Conservation (phyloP, 2,797 vertebrate genomes). For the Amblyraja radiata region DNA sequence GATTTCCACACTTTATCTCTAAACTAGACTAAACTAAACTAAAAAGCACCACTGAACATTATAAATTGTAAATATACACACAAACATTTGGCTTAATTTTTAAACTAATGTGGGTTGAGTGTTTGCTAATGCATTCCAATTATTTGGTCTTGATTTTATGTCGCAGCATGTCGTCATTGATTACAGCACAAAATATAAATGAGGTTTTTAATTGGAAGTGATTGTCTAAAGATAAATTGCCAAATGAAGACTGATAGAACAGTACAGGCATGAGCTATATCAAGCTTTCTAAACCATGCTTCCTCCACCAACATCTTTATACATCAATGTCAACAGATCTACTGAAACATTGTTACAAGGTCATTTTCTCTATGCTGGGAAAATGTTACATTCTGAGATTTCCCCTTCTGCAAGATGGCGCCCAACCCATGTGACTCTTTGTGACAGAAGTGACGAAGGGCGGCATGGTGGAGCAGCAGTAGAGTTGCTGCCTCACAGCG, state of each 20-base stretch:
- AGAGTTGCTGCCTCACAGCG: too few species aligned
- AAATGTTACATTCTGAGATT: background rate
- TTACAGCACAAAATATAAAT: constrained; percentile 5
- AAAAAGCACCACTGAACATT: background rate
- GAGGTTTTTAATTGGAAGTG: background rate
- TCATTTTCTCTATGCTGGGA: background rate
- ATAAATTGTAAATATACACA: background rate
- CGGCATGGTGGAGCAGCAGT: too few species aligned
- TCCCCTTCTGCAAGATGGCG: background rate
- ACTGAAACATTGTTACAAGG: background rate
- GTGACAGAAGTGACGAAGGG: background rate
- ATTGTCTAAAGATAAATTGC: background rate
- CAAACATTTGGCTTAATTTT: background rate
- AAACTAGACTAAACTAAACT: too few species aligned
- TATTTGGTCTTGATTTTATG: background rate
- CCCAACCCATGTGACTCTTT: too few species aligned
- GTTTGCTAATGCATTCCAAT: background rate
- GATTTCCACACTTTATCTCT: too few species aligned
- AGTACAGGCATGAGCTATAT: background rate
- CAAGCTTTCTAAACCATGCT: background rate
- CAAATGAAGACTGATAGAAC: background rate
- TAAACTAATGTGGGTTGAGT: background rate
- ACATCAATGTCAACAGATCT: background rate
- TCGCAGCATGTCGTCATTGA: background rate
- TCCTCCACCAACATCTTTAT: background rate